Percentiles rank a stretch among this genome's conserved stretches.
phyloP scores from a whole-genome alignment of 2,797 vertebrate species.

The Glossophaga mutica region DNA sequence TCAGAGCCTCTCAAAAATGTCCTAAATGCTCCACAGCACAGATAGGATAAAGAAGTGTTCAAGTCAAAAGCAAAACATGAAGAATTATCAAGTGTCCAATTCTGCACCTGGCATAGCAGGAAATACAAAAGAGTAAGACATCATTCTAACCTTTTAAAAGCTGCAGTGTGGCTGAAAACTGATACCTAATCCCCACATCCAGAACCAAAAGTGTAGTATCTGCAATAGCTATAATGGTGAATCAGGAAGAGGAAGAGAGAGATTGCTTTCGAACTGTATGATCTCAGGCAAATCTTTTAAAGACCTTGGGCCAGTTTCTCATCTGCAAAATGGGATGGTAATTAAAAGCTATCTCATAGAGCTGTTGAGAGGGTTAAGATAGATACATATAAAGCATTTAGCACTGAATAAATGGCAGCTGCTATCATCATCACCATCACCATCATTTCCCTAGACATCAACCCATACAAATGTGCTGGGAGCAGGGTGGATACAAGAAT shows the following conservation, averaged over 20 bases:
- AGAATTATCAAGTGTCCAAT: neutral
- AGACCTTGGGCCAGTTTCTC: neutral
- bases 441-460: neutral
- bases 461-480: neutral
- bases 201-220: neutral
- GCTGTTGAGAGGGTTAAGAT: neutral
- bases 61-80: constrained; percentile 10
- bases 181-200: neutral
- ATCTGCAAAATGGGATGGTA: constrained; percentile 36
- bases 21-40: neutral
- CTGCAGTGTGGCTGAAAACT: neutral
- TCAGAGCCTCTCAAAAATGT: neutral
- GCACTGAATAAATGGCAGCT: neutral
- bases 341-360: neutral
- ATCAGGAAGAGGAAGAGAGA: neutral
- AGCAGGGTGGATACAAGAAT: neutral
- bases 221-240: neutral
- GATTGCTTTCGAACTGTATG: neutral
- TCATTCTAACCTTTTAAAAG: neutral
- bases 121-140: neutral
- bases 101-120: neutral
- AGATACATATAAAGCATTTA: neutral
- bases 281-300: neutral
- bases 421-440: neutral
- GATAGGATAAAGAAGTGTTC: neutral